Conservation (phyloP, 2,888 invertebrate genomes). For the Synergus laeviventris region DNA sequence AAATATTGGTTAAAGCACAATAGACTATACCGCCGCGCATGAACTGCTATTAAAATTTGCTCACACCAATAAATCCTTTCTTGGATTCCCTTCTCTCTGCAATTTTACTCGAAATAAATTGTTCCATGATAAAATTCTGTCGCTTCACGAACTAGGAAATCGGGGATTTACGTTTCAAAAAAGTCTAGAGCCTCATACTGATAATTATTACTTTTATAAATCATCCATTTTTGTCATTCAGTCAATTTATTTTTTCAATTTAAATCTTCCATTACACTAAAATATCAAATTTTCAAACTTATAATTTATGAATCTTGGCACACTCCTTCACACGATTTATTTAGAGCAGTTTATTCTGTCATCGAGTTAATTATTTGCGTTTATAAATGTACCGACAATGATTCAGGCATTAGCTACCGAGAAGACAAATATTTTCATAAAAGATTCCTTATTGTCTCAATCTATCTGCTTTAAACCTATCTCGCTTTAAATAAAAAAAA, state of each 20-base stretch:
- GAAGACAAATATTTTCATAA: too few relatives aligned
- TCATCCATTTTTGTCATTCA: not conserved
- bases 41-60: constrained; percentile 8
- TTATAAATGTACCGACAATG: not conserved
- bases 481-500: not conserved
- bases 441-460: not conserved
- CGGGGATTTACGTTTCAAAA: not conserved
- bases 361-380: not conserved
- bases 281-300: not conserved
- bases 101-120: constrained; percentile 23
- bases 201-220: not conserved
- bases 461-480: not conserved
- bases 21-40: not conserved
- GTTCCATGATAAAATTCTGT: not conserved
- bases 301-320: not conserved
- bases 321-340: not conserved
- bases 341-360: not conserved
- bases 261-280: too few relatives aligned
- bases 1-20: constrained; percentile 27
- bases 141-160: not conserved
- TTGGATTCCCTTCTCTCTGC: not conserved
- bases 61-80: constrained; percentile 16
- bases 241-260: not conserved
- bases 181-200: not conserved
- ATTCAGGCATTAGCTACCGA: too few relatives aligned